Conservation (phyloP, 2,797 vertebrate species). For the Threskiornis aethiopicus region DNA sequence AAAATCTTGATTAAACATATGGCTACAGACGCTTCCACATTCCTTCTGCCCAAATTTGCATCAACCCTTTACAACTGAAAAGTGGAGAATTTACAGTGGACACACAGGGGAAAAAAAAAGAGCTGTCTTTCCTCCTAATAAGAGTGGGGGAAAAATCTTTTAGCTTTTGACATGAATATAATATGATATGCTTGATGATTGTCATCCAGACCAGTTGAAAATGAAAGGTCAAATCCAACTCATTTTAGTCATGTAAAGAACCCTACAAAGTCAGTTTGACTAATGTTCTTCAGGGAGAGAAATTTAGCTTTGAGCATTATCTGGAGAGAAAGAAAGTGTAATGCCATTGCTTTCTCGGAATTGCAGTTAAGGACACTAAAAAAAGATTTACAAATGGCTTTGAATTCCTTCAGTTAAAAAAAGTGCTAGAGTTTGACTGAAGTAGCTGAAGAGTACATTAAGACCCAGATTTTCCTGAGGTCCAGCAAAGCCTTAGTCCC, state of each 20-base stretch:
- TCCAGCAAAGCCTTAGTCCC: neutral
- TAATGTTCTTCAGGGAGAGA: slow-evolving; percentile 42
- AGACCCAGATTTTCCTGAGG: slow-evolving; percentile 22
- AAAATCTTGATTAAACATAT: neutral
- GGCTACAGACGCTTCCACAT: neutral
- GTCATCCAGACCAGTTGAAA: slow-evolving; percentile 48
- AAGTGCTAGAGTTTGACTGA: neutral
- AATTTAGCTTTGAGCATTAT: slow-evolving; percentile 49
- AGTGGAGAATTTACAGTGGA: slow-evolving; percentile 6
- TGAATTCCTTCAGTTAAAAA: slow-evolving; percentile 34
- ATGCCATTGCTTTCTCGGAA: slow-evolving; percentile 45
- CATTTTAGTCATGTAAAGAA: slow-evolving; percentile 43
- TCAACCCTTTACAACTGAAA: neutral
- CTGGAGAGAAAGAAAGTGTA: slow-evolving; percentile 23
- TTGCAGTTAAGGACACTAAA: slow-evolving; percentile 28
- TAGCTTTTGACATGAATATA: slow-evolving; percentile 51
- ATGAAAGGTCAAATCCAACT: slow-evolving; percentile 57
- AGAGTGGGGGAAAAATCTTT: neutral
- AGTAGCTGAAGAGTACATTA: slow-evolving; percentile 25
- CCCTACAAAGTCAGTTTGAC: slow-evolving; percentile 28
- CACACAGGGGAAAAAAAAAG: neutral
- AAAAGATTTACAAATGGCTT: slow-evolving; percentile 40
- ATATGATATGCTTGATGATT: slow-evolving; percentile 45
- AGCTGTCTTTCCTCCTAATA: neutral
- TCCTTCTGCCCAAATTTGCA: neutral